Base-by-base conservation (phyloP, 2,888 invertebrate genomes). In the Pyrocoelia pectoralis region DNA sequence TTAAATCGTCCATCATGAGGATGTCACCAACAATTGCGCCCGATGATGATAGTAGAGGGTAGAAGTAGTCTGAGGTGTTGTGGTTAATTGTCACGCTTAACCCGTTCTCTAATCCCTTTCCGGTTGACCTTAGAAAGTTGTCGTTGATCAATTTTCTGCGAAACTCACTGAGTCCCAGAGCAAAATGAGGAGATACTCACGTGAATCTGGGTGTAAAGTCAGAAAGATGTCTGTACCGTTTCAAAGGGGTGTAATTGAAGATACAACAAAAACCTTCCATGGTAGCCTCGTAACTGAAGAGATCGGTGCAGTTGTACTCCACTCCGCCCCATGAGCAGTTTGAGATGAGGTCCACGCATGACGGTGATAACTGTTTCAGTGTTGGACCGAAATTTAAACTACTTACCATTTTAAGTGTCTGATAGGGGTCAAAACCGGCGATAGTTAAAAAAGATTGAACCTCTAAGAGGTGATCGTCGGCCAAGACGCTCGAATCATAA, bases 201-300 rank as follows among this genome's bases (percentile, higher is more conserved):
- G 2, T 43, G 2, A n/a, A 2, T 8, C 51, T 56, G 12, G 33
- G n/a, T 13, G 49, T 6, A 40, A 56, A 14, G 8, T 13, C 24
- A n/a, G 28, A 28, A 6, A 12, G 12, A 14, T 51, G 65, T 57
- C 61, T 68, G 50, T 6, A 15, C 6, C 43, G 40, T n/a, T 28
- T 14, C 10, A 38, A 13, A 19, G 86, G 79, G 13, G 84, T 74
- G 69, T 86, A 86, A 75, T 87, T 87, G 72, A 87, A 87, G 1
- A 84, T 83, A 71, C 87, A 87, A 70, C 87, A 87, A 70, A 82
- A 85, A 0, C 87, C 87, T 54, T 85, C 85, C 76, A 83, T 83
- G 1, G 87, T 87, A n/a, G 84, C 80, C n/a, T 86, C 81, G 57
- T 84, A 81, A 55, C 83, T 81, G 65, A 87, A 87, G 4, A 87